Evolutionary conservation across 92 coral and sea anemone species (phyloP).

Genomic region (Epizoanthus scotinus): DNA sequence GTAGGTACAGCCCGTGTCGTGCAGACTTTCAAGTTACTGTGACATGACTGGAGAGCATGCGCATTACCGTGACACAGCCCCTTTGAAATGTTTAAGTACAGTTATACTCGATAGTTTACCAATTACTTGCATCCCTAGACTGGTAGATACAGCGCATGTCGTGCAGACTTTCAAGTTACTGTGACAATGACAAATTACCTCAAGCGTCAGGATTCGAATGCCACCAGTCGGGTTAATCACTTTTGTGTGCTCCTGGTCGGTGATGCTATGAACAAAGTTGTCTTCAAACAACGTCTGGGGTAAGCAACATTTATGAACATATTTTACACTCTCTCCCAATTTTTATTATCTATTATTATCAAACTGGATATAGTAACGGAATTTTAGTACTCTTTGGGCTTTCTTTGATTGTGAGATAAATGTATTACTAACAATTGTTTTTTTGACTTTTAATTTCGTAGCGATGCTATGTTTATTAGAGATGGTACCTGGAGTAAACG

Average conservation of each 20-base stretch:
- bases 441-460: conserved; percentile 6
- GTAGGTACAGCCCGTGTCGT: conserved; percentile 63
- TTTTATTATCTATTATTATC: no score
- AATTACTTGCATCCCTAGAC: conserved; percentile 47
- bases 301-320: conserved; percentile 26
- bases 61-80: no score
- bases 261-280: conserved; percentile 79
- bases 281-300: conserved; percentile 92
- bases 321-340: not conserved
- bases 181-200: conserved; percentile 92
- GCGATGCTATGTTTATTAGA: conserved; percentile 79
- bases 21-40: no score
- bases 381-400: no score
- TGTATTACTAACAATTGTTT: not conserved
- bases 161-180: conserved; percentile 79
- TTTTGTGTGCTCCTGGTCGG: conserved; percentile 76
- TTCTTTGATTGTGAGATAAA: no score
- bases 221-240: conserved; percentile 67
- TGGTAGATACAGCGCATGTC: conserved; percentile 64
- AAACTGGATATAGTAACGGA: not conserved
- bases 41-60: no score
- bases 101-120: not conserved
- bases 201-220: conserved; percentile 71
- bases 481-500: conserved; percentile 93
- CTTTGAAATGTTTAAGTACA: no score